A percentile compares a stretch with the other conserved stretches of the same genome.
Evolutionary conservation across 2,113 vertebrate genomes (phyloP).

Genomic region (Hypocryptadius cinnamomeus): DNA sequence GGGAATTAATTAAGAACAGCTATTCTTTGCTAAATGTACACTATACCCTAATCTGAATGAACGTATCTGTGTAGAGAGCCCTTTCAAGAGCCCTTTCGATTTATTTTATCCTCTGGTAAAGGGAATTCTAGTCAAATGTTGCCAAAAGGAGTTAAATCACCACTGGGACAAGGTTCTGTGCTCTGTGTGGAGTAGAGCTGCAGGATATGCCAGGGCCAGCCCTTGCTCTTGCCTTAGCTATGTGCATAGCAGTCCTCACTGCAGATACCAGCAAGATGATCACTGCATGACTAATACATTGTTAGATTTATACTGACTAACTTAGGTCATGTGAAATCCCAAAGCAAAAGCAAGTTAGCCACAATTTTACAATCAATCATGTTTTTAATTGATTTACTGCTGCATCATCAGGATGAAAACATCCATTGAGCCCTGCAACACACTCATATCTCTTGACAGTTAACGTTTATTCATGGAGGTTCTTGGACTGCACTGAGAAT

Average conservation of each 20-base stretch:
- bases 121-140: conserved; percentile 28
- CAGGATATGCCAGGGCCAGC: not conserved
- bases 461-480: not conserved
- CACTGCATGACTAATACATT: not conserved
- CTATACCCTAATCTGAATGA: not conserved
- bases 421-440: not conserved
- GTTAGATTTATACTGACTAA: not conserved
- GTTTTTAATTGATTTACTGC: conserved; percentile 41
- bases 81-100: not conserved
- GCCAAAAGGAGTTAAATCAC: conserved; percentile 7
- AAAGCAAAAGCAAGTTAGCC: not conserved
- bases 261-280: not conserved
- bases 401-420: not conserved
- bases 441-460: not conserved
- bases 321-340: not conserved
- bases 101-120: conserved; percentile 17
- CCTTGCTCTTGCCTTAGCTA: not conserved
- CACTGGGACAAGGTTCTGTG: not conserved
- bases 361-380: not conserved
- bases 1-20: conserved; percentile 40
- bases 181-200: not conserved
- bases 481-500: not conserved
- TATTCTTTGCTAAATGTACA: not conserved
- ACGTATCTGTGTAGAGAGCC: not conserved
- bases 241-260: not conserved